Evolutionary conservation across 2,113 vertebrate genomes (phyloP), one percentile per base, ranked within the genome.

Genomic region (Scortum barcoo): DNA sequence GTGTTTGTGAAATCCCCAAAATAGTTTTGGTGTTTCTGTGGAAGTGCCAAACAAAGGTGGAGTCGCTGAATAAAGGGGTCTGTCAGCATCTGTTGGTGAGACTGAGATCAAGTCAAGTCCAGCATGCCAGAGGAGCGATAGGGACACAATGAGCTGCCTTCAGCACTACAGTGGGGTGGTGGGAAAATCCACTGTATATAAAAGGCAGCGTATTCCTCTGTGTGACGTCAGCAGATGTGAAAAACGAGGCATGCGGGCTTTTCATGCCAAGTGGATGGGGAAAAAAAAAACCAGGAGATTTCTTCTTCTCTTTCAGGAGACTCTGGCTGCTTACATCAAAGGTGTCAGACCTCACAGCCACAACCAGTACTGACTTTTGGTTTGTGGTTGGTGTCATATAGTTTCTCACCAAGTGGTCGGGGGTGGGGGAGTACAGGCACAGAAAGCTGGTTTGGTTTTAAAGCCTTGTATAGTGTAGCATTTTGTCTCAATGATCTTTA

Each of bases 381-480:
- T 80, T 80, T 73, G 83, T 86, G 88, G 76, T 78, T 74, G 51
- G 73, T 79, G 74, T 83, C n/a, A n/a, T 68, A 79, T 78, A 71
- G 63, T 80, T 88, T 92, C 74, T 89, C 63, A 73, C 79, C 53
- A 60, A 42, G 61, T 76, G 26, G 7, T 46, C 62, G 63, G 63
- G 72, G 78, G 76, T 62, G 19, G 78, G 74, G 54, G 30, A 71
- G 38, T 1, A 22, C 70, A 79, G 57, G 26, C 74, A 84, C 72
- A 83, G 86, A 87, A 90, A 90, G 73, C 67, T 57, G 53, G 80
- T 83, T 81, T 80, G 51, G 53, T 68, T 88, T 76, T 57, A 62
- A 82, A 84, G 75, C 24, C 60, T 75, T 2, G 9, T 80, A 66
- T 72, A 81, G 9, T 80, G 62, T 72, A 81, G 69, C 54, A 63